These are phyloP conservation scores for Scopus umbretta DNA, from an alignment of 2,113 vertebrate genomes.

Conservation along the genomic window DNA sequence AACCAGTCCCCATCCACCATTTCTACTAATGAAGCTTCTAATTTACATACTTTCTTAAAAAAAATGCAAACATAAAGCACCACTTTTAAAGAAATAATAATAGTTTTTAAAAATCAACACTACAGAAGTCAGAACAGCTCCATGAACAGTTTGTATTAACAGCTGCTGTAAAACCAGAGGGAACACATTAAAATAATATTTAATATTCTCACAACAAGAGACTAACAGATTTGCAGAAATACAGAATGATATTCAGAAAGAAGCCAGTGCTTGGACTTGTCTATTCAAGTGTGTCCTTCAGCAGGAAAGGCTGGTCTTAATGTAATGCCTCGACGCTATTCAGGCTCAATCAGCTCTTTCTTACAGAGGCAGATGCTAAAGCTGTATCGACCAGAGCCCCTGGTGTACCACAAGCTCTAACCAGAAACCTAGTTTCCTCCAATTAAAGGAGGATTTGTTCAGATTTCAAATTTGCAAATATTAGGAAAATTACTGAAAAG, in stretches of 20 bases:
- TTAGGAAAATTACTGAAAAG: not conserved
- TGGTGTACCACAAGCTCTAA: not conserved
- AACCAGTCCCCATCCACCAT: not conserved
- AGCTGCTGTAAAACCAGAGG: constrained; percentile 24
- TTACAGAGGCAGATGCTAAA: not conserved
- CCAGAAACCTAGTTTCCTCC: not conserved
- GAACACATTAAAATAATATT: not conserved
- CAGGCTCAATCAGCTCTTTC: not conserved
- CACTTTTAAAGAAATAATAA: not conserved
- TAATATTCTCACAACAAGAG: not conserved
- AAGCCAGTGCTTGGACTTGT: not conserved
- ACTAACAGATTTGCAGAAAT: not conserved
- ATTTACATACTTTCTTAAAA: not conserved
- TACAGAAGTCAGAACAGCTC: not conserved
- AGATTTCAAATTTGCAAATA: not conserved
- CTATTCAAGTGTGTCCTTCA: not conserved
- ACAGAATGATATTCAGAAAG: not conserved
- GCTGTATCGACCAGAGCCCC: not conserved
- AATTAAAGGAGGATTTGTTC: not conserved
- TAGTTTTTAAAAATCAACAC: not conserved
- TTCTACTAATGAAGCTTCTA: constrained; percentile 24
- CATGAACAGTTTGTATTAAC: not conserved
- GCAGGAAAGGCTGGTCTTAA: not conserved
- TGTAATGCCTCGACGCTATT: not conserved
- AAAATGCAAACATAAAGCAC: too few species aligned